These are phyloP conservation scores for Teleogryllus occipitalis DNA, from an alignment of 1,140 invertebrate genomes.

Conservation along the genomic window DNA sequence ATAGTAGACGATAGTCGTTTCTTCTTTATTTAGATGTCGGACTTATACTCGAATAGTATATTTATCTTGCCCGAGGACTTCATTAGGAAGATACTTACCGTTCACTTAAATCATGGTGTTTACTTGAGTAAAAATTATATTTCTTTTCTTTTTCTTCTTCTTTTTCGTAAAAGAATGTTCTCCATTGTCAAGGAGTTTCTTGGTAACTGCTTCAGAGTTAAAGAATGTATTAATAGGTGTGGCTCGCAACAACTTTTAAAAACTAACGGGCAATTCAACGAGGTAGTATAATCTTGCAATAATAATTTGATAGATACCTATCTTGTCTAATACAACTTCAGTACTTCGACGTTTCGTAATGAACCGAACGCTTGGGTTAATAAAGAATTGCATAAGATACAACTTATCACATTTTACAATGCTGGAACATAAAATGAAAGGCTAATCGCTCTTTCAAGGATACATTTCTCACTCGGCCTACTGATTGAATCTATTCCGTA, in stretches of 20 bases:
- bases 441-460: background rate
- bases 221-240: background rate
- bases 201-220: background rate
- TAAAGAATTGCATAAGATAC: background rate
- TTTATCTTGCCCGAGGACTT: no score
- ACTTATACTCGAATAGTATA: no score
- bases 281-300: conserved; percentile 1
- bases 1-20: no score
- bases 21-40: no score
- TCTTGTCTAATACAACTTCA: background rate
- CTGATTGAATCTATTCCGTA: no score
- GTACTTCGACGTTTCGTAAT: background rate
- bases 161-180: background rate
- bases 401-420: background rate
- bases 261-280: background rate
- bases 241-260: background rate
- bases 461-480: background rate
- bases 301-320: background rate
- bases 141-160: no score
- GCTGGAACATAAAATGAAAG: background rate
- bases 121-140: no score
- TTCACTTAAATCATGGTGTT: no score
- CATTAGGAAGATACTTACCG: no score
- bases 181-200: background rate
- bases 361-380: background rate